Evolutionary conservation across 2,797 vertebrate genomes (phyloP).

Genomic region (Valencia hispanica): DNA sequence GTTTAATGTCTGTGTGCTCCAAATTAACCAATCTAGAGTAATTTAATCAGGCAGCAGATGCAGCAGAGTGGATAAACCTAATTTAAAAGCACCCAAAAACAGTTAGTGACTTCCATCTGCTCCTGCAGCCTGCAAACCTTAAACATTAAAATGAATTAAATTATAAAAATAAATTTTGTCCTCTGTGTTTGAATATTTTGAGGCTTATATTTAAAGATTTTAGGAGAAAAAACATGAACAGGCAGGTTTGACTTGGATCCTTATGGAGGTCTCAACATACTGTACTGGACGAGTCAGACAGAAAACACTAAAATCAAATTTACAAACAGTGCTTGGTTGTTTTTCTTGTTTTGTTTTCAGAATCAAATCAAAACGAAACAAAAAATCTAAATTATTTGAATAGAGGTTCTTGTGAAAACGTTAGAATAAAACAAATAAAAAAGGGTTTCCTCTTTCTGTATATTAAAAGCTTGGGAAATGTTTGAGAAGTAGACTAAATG

Average conservation of each 20-base stretch:
- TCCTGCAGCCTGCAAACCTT: not conserved
- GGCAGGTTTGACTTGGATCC: not conserved
- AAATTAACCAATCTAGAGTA: not conserved
- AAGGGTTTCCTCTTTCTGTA: too few species aligned
- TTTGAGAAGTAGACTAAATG: too few species aligned
- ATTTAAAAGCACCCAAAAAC: not conserved
- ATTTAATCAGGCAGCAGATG: conserved; percentile 10
- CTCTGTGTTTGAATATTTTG: not conserved
- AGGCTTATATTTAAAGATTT: not conserved
- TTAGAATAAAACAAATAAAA: too few species aligned
- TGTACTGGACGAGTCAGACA: not conserved
- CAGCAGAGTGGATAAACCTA: not conserved
- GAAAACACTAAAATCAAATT: not conserved
- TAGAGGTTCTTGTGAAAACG: too few species aligned
- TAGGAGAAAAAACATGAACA: not conserved
- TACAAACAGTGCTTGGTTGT: not conserved
- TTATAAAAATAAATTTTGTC: not conserved
- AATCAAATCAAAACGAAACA: too few species aligned
- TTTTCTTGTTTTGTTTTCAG: too few species aligned
- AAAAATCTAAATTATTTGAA: too few species aligned
- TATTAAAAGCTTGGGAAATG: too few species aligned
- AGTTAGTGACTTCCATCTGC: not conserved
- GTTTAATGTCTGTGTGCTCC: not conserved
- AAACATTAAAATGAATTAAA: not conserved
- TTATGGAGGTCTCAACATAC: not conserved